phyloP scores from a whole-genome alignment of 2,888 invertebrate genomes.

The Odontothrips loti region DNA sequence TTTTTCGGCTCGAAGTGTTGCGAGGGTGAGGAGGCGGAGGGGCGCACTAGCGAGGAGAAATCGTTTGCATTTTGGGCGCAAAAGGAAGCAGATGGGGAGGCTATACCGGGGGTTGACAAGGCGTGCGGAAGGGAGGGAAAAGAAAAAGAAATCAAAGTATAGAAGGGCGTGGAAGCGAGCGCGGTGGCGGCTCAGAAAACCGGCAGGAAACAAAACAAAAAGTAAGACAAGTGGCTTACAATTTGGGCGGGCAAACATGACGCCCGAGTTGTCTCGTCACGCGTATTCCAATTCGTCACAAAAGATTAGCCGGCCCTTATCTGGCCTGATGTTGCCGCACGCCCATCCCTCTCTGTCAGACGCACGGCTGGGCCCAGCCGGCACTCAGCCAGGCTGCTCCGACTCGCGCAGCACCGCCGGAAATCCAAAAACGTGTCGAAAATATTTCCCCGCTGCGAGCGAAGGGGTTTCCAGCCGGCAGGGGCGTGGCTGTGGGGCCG shows the following conservation, averaged over 20 bases:
- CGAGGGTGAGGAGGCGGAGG: too few species aligned
- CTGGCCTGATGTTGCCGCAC: background rate
- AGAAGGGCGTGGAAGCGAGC: background rate
- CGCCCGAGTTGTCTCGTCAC: background rate
- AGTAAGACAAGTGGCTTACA: background rate
- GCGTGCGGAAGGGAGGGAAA: background rate
- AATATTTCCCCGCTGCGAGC: too few species aligned
- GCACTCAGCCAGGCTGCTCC: too few species aligned
- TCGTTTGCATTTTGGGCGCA: too few species aligned
- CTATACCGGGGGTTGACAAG: too few species aligned
- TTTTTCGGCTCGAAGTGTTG: too few species aligned
- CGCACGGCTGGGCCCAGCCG: background rate
- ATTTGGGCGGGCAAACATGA: conserved; percentile 7
- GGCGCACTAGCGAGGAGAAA: too few species aligned
- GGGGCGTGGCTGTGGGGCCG: too few species aligned
- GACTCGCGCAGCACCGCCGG: background rate
- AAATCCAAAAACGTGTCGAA: too few species aligned
- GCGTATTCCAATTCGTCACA: conserved; percentile 1
- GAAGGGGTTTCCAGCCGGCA: too few species aligned
- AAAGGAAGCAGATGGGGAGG: too few species aligned
- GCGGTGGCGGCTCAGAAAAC: background rate
- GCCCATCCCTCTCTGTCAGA: background rate
- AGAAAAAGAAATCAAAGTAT: background rate
- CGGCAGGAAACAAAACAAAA: background rate
- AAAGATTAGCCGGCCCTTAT: background rate